Evolutionary conservation across 1,140 invertebrate species (phyloP), one percentile per base, ranked within the genome.

Genomic region (Calosoma granatense): DNA sequence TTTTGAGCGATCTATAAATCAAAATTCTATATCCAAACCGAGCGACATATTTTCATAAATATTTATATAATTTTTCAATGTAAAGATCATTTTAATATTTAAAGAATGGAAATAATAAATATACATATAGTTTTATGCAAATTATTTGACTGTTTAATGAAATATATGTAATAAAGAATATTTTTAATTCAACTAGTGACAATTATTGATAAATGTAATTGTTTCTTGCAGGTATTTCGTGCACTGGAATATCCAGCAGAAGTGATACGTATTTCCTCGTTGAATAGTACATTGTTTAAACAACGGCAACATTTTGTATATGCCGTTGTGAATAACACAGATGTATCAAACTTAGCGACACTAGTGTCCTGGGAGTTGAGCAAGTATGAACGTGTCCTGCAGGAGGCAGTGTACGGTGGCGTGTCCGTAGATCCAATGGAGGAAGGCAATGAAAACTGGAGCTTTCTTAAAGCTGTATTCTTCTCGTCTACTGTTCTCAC

Each of bases 401-500:
- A 85, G 68, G 76, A 78, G 62, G 83, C 84, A 1, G 81, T 81
- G 39, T 75, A 80, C 23, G 79, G 75, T 54, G 84, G 85, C 51
- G 82, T 60, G 20, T 26, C 20, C 4, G 20, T 53, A 20, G 2
- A 53, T 22, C 9, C 19, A 53, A 3, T 75, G 62, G 61, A 76
- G 60, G 19, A 57, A 62, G 23, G 64, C 65, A 54, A 56, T 63
- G 54, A 82, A 86, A 61, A 80, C 65, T 90, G 87, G 87, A 87
- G 82, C 63, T 80, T 84, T 58, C 71, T 88, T 19, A 87, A 89
- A 71, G 85, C 87, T 1, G 84, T 90, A 22, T 91, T 91, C 69
- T 91, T 91, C 67, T 87, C 87, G 41, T 88, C 87, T 15, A 91
- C 88, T 53, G 86, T 91, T 61, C 77, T 90, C 64, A 91, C 88